phyloP scores from a whole-genome alignment of 2,113 vertebrate genomes.

The Platysternon megacephalum region DNA sequence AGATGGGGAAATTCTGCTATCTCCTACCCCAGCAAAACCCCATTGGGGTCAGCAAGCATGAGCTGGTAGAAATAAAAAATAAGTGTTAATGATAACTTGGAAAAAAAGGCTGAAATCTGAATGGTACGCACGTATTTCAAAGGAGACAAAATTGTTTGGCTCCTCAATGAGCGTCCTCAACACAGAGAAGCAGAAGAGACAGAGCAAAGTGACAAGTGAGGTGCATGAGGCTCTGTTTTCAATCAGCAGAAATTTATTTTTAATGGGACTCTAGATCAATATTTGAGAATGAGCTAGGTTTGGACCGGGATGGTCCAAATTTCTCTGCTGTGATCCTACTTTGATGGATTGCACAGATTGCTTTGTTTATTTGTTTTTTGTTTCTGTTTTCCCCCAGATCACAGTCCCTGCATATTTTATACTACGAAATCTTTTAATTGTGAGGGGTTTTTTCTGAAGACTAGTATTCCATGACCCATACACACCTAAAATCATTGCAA shows the following conservation, averaged over 20 bases:
- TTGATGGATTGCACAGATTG: conserved; percentile 29
- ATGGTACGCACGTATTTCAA: neutral
- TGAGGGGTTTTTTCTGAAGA: neutral
- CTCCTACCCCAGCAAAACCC: neutral
- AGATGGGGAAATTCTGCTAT: neutral
- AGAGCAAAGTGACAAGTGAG: neutral
- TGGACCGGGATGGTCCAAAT: conserved; percentile 48
- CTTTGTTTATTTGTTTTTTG: conserved; percentile 1
- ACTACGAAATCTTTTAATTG: conserved; percentile 23
- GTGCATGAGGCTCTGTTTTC: neutral
- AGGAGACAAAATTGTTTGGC: neutral
- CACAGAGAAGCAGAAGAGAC: neutral
- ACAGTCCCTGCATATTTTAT: neutral
- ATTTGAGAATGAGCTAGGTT: conserved; percentile 40
- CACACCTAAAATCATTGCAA: neutral
- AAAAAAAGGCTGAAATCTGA: fast-evolving
- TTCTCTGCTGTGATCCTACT: neutral
- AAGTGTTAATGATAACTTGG: neutral
- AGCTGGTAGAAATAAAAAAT: neutral
- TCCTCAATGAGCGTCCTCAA: neutral
- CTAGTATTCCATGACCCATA: neutral
- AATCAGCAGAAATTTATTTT: conserved; percentile 2
- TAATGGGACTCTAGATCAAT: conserved; percentile 39
- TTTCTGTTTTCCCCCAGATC: neutral
- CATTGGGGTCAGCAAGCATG: neutral